A percentile compares a stretch with the other conserved stretches of the same genome.
Evolutionary conservation across 2,797 vertebrate genomes (phyloP).

Genomic region (Cirrhinus mrigala): DNA sequence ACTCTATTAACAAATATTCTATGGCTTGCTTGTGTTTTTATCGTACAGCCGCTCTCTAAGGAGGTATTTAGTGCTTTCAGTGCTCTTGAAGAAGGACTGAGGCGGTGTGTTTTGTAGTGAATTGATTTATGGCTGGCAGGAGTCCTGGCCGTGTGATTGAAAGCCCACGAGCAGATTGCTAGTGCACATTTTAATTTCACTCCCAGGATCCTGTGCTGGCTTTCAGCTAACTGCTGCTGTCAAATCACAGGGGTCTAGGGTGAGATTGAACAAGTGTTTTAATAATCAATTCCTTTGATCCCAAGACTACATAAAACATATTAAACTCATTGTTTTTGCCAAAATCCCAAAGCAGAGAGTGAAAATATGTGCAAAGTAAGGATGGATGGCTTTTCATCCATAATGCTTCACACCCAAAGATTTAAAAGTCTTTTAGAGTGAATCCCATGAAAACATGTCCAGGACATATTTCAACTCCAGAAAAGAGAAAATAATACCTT

Average conservation of each 20-base stretch:
- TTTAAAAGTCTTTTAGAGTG: neutral
- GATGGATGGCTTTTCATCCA: neutral
- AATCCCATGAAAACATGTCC: neutral
- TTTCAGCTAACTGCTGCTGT: conserved; percentile 9
- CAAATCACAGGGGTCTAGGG: neutral
- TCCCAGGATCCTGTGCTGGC: conserved; percentile 31
- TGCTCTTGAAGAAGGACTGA: conserved; percentile 16
- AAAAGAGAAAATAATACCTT: neutral
- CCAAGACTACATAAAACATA: conserved; percentile 22
- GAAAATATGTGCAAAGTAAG: neutral
- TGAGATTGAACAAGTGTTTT: conserved; percentile 50
- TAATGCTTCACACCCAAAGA: neutral
- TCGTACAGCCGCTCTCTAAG: conserved; percentile 2
- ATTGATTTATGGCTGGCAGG: conserved; percentile 51
- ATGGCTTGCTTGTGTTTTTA: conserved; percentile 12
- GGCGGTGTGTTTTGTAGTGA: conserved; percentile 46
- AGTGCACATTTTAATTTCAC: conserved; percentile 39
- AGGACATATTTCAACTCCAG: neutral
- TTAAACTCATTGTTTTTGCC: conserved; percentile 18
- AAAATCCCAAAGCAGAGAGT: neutral
- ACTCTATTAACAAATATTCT: conserved; percentile 5
- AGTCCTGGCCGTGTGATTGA: conserved; percentile 16
- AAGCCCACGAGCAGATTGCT: conserved; percentile 30
- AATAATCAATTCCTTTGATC: conserved; percentile 8
- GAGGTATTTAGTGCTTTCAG: neutral